Base-by-base conservation (phyloP, 2,113 vertebrate species). In the Mormyrus lacerda region DNA sequence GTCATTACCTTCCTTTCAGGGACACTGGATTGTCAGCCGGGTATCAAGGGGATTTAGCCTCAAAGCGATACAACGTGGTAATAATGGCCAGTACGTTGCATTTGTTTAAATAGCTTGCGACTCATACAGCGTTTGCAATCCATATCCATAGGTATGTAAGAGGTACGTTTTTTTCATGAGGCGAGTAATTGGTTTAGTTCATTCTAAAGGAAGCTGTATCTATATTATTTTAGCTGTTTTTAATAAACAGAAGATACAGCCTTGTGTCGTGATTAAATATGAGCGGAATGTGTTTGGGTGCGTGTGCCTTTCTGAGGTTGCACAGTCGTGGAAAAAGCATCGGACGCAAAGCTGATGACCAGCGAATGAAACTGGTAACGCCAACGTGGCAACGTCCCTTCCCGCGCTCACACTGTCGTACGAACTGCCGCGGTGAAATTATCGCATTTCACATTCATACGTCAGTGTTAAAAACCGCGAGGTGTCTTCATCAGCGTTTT, bases 1-100 rank as follows among this genome's bases (percentile, higher is more conserved):
- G 83, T 90, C 82, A 47, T 73, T 42, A 24, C 79, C 24, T 47
- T 24, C 15, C 82, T 84, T 92, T 19, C 35, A 61, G 42, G 10
- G 39, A 89, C 50, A 7, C 39, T 47, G 44, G 47, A 45, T 15
- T 84, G 39, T 44, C 24, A n/a, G 21, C 19, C 6, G 1, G 39
- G 44, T 47, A 21, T 44, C 39, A 45, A n/a, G 42, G 3, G 39
- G 39, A 44, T 84, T 24, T 45, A 11, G 45, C 73, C 44, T 45
- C 45, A 84, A 84, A 84, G 44, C 19, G 17, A 45, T n/a, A 47
- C 42, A 84, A 17, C 15, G 17, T 42, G 17, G 73, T 19, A 42
- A 27, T 84, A 47, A 84, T 84, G 82, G 42, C 3, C 39, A 42
- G 11, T 42, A 27, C 35, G 39, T 8, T 42, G 13, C 35, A 42